These are phyloP conservation scores for Hormaphis cornu DNA, from an alignment of 1,140 invertebrate genomes.

Conservation along the genomic window DNA sequence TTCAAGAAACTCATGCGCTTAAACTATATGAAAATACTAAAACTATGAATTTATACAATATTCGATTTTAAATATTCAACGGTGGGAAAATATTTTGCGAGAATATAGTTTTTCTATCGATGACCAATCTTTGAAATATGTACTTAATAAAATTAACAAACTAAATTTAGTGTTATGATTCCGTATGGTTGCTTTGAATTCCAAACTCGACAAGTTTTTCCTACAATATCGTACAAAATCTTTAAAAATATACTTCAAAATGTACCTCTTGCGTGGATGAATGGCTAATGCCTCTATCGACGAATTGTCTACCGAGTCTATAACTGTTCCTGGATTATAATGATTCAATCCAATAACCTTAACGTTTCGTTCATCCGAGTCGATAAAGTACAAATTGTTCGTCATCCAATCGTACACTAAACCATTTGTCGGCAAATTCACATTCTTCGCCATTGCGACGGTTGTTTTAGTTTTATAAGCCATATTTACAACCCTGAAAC, in stretches of 20 bases:
- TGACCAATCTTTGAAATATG: too few relatives aligned
- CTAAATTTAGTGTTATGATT: too few relatives aligned
- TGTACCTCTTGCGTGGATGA: background rate
- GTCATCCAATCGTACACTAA: background rate
- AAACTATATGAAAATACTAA: too few relatives aligned
- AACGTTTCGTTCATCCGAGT: background rate
- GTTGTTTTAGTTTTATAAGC: background rate
- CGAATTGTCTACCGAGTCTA: background rate
- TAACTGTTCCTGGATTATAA: background rate
- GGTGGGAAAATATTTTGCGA: too few relatives aligned
- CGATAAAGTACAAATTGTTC: background rate
- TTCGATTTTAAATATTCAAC: too few relatives aligned
- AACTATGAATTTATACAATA: too few relatives aligned
- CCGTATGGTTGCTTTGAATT: too few relatives aligned
- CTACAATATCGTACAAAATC: background rate
- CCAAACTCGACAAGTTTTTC: too few relatives aligned
- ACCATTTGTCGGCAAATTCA: background rate
- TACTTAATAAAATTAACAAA: too few relatives aligned
- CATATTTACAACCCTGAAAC: background rate
- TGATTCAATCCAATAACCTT: background rate
- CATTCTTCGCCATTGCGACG: background rate
- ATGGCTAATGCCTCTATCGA: background rate
- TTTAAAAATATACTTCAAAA: too few relatives aligned
- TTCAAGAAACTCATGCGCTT: too few relatives aligned
- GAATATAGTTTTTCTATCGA: too few relatives aligned